Conservation (phyloP, 2,888 invertebrate genomes). For the Dexiosoma caninum region DNA sequence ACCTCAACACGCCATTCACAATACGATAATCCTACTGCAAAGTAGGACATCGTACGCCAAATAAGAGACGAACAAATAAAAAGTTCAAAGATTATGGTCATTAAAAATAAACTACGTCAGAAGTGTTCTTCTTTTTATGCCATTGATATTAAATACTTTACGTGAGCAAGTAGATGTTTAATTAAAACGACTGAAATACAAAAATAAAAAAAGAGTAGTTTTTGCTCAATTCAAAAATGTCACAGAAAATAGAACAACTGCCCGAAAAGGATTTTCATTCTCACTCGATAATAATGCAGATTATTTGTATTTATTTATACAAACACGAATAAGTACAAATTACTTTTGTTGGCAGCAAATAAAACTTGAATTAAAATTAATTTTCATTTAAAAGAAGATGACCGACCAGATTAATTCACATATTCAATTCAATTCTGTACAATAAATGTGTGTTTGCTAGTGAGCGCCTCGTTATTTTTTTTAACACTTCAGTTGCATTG, state of each 20-base stretch:
- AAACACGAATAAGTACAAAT: conserved; percentile 5
- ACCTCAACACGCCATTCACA: conserved; percentile 7
- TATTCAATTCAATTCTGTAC: background rate
- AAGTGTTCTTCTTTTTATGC: background rate
- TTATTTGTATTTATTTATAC: conserved; percentile 27
- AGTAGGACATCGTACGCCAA: conserved; percentile 29
- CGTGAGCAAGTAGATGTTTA: conserved; percentile 32
- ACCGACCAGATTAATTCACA: background rate
- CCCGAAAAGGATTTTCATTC: background rate
- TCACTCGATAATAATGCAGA: conserved; percentile 10
- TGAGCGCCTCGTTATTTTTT: background rate
- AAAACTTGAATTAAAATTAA: conserved; percentile 21
- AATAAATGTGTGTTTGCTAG: background rate
- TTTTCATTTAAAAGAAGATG: conserved; percentile 20
- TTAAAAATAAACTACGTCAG: conserved; percentile 33
- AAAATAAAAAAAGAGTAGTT: background rate
- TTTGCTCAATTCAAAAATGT: no score
- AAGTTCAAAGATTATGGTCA: conserved; percentile 49
- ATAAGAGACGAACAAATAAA: background rate
- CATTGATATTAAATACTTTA: conserved; percentile 32
- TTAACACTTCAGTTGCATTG: conserved; percentile 13
- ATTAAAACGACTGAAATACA: conserved; percentile 32
- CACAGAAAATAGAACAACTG: conserved; percentile 18
- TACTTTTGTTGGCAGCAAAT: conserved; percentile 17
- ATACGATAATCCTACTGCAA: conserved; percentile 15